Percentiles rank a stretch among this genome's conserved stretches.
Evolutionary conservation across 1,140 invertebrate species (phyloP).

Genomic region (Calliopsis andreniformis): DNA sequence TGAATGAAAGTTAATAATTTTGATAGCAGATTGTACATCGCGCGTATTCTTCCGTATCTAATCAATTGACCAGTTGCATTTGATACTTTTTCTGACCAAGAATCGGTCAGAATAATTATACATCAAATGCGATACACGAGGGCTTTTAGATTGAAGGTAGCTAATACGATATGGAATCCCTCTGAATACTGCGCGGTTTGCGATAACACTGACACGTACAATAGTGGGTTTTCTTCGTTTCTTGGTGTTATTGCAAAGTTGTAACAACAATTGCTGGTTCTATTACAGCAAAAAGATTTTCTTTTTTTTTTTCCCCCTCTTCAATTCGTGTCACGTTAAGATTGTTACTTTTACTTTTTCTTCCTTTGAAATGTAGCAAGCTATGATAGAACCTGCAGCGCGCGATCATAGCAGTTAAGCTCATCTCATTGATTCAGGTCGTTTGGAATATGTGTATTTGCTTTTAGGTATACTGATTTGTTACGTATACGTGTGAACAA

Average conservation of each 20-base stretch:
- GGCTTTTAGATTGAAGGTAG: conserved; percentile 45
- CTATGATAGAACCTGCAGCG: conserved; percentile 70
- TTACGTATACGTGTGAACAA: conserved; percentile 39
- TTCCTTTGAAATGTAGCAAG: background rate
- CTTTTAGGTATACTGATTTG: conserved; percentile 45
- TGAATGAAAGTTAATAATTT: background rate
- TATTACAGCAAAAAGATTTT: conserved; percentile 49
- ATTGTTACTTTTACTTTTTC: background rate
- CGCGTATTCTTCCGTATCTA: background rate
- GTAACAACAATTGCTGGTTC: conserved; percentile 55
- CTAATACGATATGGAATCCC: conserved; percentile 42
- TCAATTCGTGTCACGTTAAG: background rate
- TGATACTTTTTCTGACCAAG: conserved; percentile 3
- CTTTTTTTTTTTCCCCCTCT: conserved; percentile 4
- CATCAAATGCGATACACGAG: conserved; percentile 46
- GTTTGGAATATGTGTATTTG: conserved; percentile 56
- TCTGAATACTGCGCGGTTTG: conserved; percentile 66
- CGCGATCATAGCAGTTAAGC: conserved; percentile 68
- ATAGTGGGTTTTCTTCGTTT: conserved; percentile 13
- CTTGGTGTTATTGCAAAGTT: conserved; percentile 61
- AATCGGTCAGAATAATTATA: background rate
- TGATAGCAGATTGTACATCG: conserved; percentile 28
- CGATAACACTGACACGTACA: conserved; percentile 48
- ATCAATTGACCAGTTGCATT: conserved; percentile 30
- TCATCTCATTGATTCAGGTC: conserved; percentile 52